Percentiles rank a stretch among this genome's conserved stretches.
These are phyloP conservation scores for Balearica regulorum DNA, from an alignment of 2,797 vertebrate genomes.

Conservation along the genomic window DNA sequence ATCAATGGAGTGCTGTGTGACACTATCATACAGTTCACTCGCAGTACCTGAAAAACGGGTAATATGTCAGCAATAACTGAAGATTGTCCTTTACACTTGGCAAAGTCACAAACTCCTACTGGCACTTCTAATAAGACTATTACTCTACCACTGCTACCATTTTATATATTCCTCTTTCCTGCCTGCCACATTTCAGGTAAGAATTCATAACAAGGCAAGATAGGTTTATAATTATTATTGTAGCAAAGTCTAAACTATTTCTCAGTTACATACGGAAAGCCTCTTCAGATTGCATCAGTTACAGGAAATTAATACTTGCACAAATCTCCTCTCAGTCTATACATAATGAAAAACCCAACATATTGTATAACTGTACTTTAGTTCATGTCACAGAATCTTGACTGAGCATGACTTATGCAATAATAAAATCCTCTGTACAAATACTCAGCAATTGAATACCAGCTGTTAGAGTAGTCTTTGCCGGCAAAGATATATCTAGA, in stretches of 20 bases:
- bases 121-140: background rate
- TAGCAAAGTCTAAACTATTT: background rate
- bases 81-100: background rate
- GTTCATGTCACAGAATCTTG: background rate
- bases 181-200: background rate
- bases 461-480: background rate
- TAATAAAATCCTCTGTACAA: background rate
- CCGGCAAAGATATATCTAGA: background rate
- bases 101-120: background rate
- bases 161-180: background rate
- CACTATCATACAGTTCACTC: background rate
- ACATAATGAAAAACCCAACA: background rate
- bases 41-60: background rate
- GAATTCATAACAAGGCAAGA: background rate
- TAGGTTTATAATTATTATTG: background rate
- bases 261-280: background rate
- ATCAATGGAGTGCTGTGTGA: background rate
- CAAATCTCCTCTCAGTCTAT: background rate
- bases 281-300: background rate
- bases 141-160: background rate
- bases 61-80: background rate
- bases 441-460: background rate
- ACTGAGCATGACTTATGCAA: background rate
- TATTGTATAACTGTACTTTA: background rate
- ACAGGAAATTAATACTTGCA: background rate